Percentiles rank a stretch among this genome's conserved stretches.
Evolutionary conservation across 1,140 invertebrate genomes (phyloP).

Genomic region (Eubasilissa regina): DNA sequence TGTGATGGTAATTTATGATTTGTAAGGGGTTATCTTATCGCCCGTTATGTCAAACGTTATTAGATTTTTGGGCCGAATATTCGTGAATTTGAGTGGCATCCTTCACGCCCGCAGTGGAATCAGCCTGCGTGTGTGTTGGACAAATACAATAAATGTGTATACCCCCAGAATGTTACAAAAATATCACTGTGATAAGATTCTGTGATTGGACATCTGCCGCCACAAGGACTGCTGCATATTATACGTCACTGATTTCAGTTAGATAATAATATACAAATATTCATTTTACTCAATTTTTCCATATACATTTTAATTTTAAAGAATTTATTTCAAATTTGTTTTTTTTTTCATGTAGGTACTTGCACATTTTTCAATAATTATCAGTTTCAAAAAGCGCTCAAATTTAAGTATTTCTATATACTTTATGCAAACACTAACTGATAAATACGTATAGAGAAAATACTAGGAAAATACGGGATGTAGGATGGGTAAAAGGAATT

Average conservation of each 20-base stretch:
- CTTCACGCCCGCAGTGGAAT: not conserved
- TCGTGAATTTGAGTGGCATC: not conserved
- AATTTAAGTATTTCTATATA: too few relatives aligned
- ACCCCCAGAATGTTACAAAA: not conserved
- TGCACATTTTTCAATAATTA: too few relatives aligned
- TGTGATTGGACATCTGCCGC: conserved; percentile 1
- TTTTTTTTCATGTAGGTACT: too few relatives aligned
- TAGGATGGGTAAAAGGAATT: too few relatives aligned
- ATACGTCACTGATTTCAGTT: not conserved
- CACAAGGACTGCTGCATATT: not conserved
- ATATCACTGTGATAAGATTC: not conserved
- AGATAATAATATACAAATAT: not conserved
- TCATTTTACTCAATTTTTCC: too few relatives aligned
- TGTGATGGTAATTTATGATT: not conserved
- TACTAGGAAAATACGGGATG: too few relatives aligned
- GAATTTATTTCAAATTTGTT: too few relatives aligned
- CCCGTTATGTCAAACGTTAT: conserved; percentile 8
- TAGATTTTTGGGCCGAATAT: not conserved
- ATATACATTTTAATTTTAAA: too few relatives aligned
- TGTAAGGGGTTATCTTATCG: conserved; percentile 5
- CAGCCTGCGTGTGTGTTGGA: not conserved
- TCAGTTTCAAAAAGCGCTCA: too few relatives aligned
- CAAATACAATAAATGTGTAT: not conserved
- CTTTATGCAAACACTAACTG: too few relatives aligned
- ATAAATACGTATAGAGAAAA: too few relatives aligned